Evolutionary conservation across 2,113 vertebrate genomes (phyloP).

Genomic region (Ageneiosus marmoratus): DNA sequence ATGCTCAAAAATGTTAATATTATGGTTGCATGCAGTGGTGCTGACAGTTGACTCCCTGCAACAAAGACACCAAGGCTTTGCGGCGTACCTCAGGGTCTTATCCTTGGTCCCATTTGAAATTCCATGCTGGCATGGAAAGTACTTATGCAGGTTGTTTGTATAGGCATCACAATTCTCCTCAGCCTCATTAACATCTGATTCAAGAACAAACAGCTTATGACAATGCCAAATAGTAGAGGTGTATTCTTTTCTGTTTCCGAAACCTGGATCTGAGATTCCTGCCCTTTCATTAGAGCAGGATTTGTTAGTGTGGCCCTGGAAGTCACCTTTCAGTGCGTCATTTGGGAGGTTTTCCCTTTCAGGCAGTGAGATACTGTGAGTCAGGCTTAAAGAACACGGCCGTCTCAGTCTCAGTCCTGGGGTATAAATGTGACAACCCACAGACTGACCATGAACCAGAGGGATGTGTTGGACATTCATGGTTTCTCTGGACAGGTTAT

Average conservation of each 20-base stretch:
- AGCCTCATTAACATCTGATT: conserved; percentile 71
- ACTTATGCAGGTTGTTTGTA: conserved; percentile 71
- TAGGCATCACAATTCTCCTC: conserved; percentile 72
- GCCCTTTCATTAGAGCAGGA: conserved; percentile 60
- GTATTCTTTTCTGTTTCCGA: conserved; percentile 30
- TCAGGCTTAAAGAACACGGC: conserved; percentile 75
- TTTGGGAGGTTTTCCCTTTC: conserved; percentile 79
- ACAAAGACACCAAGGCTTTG: conserved; percentile 59
- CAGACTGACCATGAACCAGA: conserved; percentile 85
- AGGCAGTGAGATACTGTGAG: conserved; percentile 75
- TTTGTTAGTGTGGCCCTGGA: conserved; percentile 72
- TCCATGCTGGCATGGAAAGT: conserved; percentile 73
- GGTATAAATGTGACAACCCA: conserved; percentile 76
- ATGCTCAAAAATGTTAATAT: conserved; percentile 63
- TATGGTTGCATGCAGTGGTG: conserved; percentile 63
- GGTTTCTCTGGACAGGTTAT: conserved; percentile 87
- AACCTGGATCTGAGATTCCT: conserved; percentile 42
- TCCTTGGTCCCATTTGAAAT: conserved; percentile 65
- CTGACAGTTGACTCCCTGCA: conserved; percentile 19
- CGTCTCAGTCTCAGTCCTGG: conserved; percentile 76
- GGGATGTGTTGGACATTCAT: conserved; percentile 90
- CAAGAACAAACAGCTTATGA: conserved; percentile 86
- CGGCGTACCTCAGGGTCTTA: conserved; percentile 64
- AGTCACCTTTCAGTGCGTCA: conserved; percentile 76
- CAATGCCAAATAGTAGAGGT: conserved; percentile 56